Base-by-base conservation (phyloP, 2,888 invertebrate species). In the Dichetophora obliterata region DNA sequence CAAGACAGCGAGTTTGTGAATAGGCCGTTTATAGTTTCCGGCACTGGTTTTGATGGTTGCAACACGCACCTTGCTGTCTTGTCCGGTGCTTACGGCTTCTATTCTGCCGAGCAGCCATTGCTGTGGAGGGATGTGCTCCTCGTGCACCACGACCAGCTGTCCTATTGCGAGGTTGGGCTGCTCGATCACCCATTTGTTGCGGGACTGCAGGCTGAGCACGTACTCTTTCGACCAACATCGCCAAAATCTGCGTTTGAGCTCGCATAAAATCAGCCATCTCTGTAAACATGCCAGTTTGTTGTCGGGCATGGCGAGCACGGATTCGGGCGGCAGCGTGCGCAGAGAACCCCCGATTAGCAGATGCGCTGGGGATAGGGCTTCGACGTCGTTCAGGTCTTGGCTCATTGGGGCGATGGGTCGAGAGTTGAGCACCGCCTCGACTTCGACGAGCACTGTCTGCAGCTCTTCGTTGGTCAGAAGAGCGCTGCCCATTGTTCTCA, bases 361-460 rank as follows among this genome's bases (percentile, higher is more conserved):
- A 5, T 31, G 31, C 22, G 70, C 79, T 5, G 80, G 79, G 3
- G 79, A 78, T 0, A 79, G 65, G 0, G 81, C 77, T 59, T 76
- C 75, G 19, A 73, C 59, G 63, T 80, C 79, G 75, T 78, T 79
- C 31, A 80, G 77, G 57, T 80, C 75, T 5, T 75, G 24, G 24
- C 73, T 75, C 11, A 78, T 61, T 43, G 81, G 75, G 24, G 79
- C 69, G 22, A 81, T 76, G 3, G 82, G 81, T n/a, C 80, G 52
- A 16, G 80, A 80, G 68, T 83, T 83, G 9, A 82, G 77, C 61
- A 81, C 76, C n/a, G 79, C 78, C 72, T 81, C 80, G 22, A 80
- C 76, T 68, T 81, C 79, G 37, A 75, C 61, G 16, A 79, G 71
- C 9, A 77, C 77, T 24, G 79, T 77, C 14, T 48, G 16, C 48